phyloP scores from a whole-genome alignment of 2,113 vertebrate species.

The Aptenodytes patagonicus region DNA sequence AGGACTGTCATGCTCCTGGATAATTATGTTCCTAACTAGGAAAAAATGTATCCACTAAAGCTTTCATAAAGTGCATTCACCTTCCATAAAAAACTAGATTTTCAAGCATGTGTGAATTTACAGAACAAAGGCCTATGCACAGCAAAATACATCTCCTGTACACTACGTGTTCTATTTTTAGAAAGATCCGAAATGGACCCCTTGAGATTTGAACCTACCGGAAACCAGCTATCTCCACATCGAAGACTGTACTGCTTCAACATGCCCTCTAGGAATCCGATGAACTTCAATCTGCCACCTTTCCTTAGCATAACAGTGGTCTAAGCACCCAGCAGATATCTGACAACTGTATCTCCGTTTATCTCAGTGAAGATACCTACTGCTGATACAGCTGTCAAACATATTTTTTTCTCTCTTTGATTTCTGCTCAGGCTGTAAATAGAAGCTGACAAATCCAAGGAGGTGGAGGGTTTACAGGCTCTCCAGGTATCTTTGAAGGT shows the following conservation, averaged over 20 bases:
- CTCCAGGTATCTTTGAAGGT: background rate
- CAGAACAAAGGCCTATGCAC: background rate
- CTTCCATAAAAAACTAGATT: background rate
- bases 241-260: background rate
- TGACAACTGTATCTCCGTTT: slow-evolving; percentile 1
- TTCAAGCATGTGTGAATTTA: background rate
- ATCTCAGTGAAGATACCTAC: background rate
- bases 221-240: background rate
- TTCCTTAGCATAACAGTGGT: background rate
- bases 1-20: background rate
- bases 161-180: background rate
- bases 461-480: background rate
- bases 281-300: background rate
- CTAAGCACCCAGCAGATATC: background rate
- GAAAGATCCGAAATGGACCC: background rate
- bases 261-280: background rate
- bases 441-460: slow-evolving; percentile 34
- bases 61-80: background rate
- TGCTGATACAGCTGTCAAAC: slow-evolving; percentile 40
- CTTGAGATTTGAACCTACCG: background rate
- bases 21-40: background rate
- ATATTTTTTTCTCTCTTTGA: background rate
- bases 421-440: slow-evolving; percentile 38
- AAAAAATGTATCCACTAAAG: background rate
- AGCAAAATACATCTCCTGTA: background rate